These are phyloP conservation scores for Eupithecia dodoneata DNA, from an alignment of 2,888 invertebrate species.

Conservation along the genomic window DNA sequence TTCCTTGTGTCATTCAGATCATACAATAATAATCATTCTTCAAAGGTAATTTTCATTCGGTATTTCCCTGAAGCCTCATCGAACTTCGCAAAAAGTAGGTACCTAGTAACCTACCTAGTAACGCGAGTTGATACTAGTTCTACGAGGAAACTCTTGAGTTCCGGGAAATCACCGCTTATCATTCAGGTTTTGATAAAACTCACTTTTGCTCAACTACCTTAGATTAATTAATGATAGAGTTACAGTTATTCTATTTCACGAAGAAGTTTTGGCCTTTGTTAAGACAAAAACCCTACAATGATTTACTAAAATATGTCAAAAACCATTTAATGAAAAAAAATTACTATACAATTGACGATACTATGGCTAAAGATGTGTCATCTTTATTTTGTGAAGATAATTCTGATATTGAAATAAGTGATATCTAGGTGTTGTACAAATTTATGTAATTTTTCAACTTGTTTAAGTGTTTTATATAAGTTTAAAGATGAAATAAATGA, in stretches of 20 bases:
- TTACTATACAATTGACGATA: too few relatives aligned
- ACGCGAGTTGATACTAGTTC: constrained; percentile 16
- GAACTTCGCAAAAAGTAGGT: constrained; percentile 5
- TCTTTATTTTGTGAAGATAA: too few relatives aligned
- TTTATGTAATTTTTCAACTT: too few relatives aligned
- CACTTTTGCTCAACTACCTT: constrained; percentile 12
- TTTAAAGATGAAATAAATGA: too few relatives aligned
- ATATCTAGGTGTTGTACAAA: too few relatives aligned
- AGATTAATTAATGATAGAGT: constrained; percentile 5
- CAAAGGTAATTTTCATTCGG: background rate
- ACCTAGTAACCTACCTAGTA: background rate
- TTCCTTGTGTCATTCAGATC: background rate
- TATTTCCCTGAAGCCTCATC: constrained; percentile 6
- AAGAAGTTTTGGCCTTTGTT: too few relatives aligned
- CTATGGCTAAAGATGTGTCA: too few relatives aligned
- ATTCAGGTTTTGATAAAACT: constrained; percentile 29
- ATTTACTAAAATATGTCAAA: too few relatives aligned
- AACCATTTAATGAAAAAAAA: too few relatives aligned
- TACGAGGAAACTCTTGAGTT: constrained; percentile 28
- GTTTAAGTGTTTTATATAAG: too few relatives aligned
- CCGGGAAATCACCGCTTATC: constrained; percentile 32
- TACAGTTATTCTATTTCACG: background rate
- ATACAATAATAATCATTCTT: background rate
- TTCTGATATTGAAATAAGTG: too few relatives aligned
- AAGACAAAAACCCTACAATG: too few relatives aligned